Base-by-base conservation (phyloP, 2,113 vertebrate genomes). In the Ammodytes dubius region DNA sequence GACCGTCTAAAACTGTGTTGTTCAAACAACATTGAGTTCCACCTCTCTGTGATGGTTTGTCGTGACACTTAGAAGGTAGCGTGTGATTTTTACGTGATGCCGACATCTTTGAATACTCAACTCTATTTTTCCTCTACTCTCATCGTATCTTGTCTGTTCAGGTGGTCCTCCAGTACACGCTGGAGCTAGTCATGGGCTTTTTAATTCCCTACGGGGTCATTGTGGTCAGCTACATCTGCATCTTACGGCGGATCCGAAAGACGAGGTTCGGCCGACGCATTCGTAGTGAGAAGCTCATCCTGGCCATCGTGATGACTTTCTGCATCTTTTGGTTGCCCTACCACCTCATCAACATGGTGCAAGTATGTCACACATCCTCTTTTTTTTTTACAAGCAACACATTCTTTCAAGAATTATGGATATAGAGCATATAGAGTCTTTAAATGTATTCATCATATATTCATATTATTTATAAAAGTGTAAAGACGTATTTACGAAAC, bases 271-370 rank as follows among this genome's bases (percentile, higher is more conserved):
- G 81, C 3, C 87, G 95, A 0, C 88, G 94, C 45, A 82, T 95
- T 9, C 93, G 95, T 6, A 96, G 95, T 0, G 96, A 96, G 75
- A 96, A 96, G 8, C 93, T 98, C 42, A 97, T 97, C 76, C 87
- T 96, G 58, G 92, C 95, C 87, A 96, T 98, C 4, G 95, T 98
- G 71, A 61, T 96, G 72, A 95, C 95, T 53, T 98, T 98, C 63
- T 96, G 95, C 43, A 27, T 96, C 69, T 94, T 97, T 60, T 98
- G 97, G 97, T 68, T 96, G n/a, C 97, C 97, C 1, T 97, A 98
- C 91, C 96, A 98, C 54, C 0, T 93, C 0, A 83, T 97, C 87
- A 97, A 97, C 86, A 71, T 96, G 54, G 77, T 97, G 74, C 96
- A 98, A 85, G 96, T 95, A 45, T 10, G 83, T 57, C 59, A 14